phyloP scores from a whole-genome alignment of 2,888 invertebrate species.

The Zaprionus obscuricornis region DNA sequence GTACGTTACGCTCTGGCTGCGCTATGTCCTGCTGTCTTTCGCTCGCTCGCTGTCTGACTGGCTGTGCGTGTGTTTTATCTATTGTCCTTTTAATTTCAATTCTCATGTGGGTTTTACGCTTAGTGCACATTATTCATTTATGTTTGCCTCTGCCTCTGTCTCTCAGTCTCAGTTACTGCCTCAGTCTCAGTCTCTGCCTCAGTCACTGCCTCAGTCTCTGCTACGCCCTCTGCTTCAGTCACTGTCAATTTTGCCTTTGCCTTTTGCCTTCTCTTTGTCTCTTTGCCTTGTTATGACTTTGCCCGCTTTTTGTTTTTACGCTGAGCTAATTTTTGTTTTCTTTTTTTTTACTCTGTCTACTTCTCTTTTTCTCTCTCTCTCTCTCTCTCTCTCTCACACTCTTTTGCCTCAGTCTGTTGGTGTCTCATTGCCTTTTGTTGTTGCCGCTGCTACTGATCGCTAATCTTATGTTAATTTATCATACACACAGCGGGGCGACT shows the following conservation, averaged over 20 bases:
- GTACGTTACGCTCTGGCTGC: too few relatives aligned
- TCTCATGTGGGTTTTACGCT: conserved; percentile 73
- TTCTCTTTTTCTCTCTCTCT: conserved; percentile 29
- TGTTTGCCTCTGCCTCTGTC: conserved; percentile 30
- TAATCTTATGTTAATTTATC: conserved; percentile 74
- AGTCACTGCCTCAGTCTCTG: too few relatives aligned
- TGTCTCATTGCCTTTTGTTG: too few relatives aligned
- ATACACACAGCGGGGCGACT: conserved; percentile 49
- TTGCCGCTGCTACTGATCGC: conserved; percentile 61
- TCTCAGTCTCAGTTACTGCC: neutral
- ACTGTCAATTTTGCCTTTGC: too few relatives aligned
- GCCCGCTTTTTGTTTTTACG: neutral
- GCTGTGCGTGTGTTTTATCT: conserved; percentile 66
- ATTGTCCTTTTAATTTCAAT: conserved; percentile 75
- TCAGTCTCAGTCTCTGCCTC: neutral
- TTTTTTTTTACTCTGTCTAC: too few relatives aligned
- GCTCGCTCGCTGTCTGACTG: conserved; percentile 3
- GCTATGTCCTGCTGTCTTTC: neutral
- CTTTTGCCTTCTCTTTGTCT: too few relatives aligned
- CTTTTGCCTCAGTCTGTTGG: too few relatives aligned
- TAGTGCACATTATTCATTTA: conserved; percentile 75
- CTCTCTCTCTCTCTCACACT: conserved; percentile 2
- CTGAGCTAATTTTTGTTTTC: conserved; percentile 15
- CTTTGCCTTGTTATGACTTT: too few relatives aligned
- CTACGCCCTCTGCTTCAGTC: neutral